Evolutionary conservation across 2,113 vertebrate genomes (phyloP).

Genomic region (Cnemophilus loriae): DNA sequence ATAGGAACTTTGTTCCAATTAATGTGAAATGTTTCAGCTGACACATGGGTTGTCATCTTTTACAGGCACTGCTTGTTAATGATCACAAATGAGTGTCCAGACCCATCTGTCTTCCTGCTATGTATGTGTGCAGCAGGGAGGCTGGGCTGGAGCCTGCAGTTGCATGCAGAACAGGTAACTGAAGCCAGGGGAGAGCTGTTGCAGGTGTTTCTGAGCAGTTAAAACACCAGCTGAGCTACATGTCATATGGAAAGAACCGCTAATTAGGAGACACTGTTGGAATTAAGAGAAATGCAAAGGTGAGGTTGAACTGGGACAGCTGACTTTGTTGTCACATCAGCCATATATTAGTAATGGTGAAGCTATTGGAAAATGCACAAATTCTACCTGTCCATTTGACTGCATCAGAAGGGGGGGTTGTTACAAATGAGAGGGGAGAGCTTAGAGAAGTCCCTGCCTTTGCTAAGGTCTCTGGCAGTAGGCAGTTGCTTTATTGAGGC

Average conservation of each 20-base stretch:
- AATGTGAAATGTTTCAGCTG: background rate
- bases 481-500: background rate
- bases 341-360: background rate
- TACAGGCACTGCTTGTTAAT: slow-evolving; percentile 4
- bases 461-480: background rate
- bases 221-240: background rate
- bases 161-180: background rate
- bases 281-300: background rate
- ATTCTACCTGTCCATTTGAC: background rate
- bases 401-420: background rate
- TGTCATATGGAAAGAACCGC: background rate
- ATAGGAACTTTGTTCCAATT: slow-evolving; percentile 25
- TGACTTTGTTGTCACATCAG: background rate
- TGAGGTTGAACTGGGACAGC: background rate
- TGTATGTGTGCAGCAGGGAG: background rate
- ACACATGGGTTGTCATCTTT: background rate
- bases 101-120: background rate
- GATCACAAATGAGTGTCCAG: background rate
- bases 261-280: background rate
- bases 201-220: background rate
- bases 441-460: background rate
- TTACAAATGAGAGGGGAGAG: background rate
- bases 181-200: background rate
- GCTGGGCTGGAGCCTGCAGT: background rate
- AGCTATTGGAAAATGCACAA: background rate